phyloP scores from a whole-genome alignment of 2,113 vertebrate species.

The Pleuronectes platessa region DNA sequence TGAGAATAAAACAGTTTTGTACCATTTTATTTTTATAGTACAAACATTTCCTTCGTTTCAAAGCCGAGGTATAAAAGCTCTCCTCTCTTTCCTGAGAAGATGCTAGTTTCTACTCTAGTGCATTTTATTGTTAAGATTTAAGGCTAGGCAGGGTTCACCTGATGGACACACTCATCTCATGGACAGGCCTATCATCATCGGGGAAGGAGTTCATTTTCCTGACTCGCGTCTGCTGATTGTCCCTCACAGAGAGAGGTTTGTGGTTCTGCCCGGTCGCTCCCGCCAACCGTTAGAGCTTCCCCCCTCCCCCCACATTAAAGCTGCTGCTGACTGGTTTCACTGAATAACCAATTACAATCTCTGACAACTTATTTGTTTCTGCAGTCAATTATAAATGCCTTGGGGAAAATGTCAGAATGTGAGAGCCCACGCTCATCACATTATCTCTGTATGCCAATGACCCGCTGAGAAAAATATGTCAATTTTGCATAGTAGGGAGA shows the following conservation, averaged over 20 bases:
- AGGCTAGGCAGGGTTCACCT: slow-evolving; percentile 74
- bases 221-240: slow-evolving; percentile 66
- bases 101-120: slow-evolving; percentile 81
- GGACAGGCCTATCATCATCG: slow-evolving; percentile 60
- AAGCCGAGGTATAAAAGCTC: slow-evolving; percentile 82
- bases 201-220: slow-evolving; percentile 53
- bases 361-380: slow-evolving; percentile 71
- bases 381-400: slow-evolving; percentile 65
- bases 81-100: slow-evolving; percentile 77
- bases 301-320: slow-evolving; percentile 47
- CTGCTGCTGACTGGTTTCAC: slow-evolving; percentile 53
- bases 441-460: slow-evolving; percentile 56
- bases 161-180: slow-evolving; percentile 55
- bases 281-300: background rate
- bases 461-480: slow-evolving; percentile 59
- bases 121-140: slow-evolving; percentile 80
- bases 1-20: slow-evolving; percentile 75
- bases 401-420: slow-evolving; percentile 54
- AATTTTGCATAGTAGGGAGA: slow-evolving; percentile 44
- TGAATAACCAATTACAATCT: slow-evolving; percentile 66
- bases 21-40: slow-evolving; percentile 61
- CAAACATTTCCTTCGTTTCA: slow-evolving; percentile 62
- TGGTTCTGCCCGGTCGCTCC: slow-evolving; percentile 36
- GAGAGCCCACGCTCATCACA: slow-evolving; percentile 63
- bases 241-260: slow-evolving; percentile 54